A percentile compares a stretch with the other conserved stretches of the same genome.
Conservation (phyloP, 1,140 invertebrate species). For the Telenomus remus region DNA sequence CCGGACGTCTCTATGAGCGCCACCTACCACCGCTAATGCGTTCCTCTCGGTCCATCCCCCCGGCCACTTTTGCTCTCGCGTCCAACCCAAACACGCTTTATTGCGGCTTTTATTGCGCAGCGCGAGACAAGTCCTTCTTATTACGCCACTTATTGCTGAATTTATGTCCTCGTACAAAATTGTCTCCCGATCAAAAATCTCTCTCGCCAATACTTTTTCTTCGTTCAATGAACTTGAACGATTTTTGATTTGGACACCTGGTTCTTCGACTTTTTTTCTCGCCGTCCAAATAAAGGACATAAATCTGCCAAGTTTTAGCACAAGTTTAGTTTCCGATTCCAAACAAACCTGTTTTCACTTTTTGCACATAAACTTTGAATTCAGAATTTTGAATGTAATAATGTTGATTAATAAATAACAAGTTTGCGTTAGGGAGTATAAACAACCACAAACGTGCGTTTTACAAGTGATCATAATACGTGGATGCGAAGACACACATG, state of each 20-base stretch:
- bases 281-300: too few relatives aligned
- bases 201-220: neutral
- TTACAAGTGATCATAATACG: slow-evolving; percentile 69
- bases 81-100: slow-evolving; percentile 62
- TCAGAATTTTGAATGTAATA: neutral
- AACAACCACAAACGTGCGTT: slow-evolving; percentile 64
- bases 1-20: slow-evolving; percentile 72
- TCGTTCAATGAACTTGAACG: neutral
- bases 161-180: slow-evolving; percentile 38
- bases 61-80: slow-evolving; percentile 32
- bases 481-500: slow-evolving; percentile 65
- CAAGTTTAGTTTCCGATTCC: too few relatives aligned
- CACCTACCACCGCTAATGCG: slow-evolving; percentile 66
- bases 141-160: slow-evolving; percentile 47
- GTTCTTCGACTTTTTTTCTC: too few relatives aligned
- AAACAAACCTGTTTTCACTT: too few relatives aligned
- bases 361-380: too few relatives aligned
- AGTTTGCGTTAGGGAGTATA: slow-evolving; percentile 9
- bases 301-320: too few relatives aligned
- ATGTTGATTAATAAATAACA: slow-evolving; percentile 3
- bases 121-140: slow-evolving; percentile 48
- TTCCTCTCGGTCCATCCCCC: slow-evolving; percentile 52
- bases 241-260: neutral
- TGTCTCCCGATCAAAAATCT: slow-evolving; percentile 2
- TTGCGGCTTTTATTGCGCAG: slow-evolving; percentile 68